These are phyloP conservation scores for Chymomyza costata DNA, from an alignment of 1,140 invertebrate genomes.

Conservation along the genomic window DNA sequence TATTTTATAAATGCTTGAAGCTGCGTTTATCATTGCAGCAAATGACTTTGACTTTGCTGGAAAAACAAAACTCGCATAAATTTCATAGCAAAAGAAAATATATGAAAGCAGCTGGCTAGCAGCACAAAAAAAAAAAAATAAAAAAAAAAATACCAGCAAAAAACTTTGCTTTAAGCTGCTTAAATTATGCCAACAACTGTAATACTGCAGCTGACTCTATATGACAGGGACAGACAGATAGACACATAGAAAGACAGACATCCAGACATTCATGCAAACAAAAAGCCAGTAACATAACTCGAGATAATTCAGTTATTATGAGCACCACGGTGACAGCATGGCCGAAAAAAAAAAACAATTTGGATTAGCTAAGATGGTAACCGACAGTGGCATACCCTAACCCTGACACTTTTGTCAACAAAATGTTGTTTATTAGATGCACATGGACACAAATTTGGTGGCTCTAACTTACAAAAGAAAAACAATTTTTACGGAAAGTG, in stretches of 20 bases:
- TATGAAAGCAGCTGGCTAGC: constrained; percentile 26
- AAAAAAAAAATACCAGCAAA: neutral
- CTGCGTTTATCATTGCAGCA: constrained; percentile 55
- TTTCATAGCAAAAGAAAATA: constrained; percentile 11
- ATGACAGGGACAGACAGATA: too few species aligned
- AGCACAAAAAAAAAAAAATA: constrained; percentile 11
- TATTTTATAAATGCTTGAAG: constrained; percentile 57
- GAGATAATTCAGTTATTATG: constrained; percentile 64
- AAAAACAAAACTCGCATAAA: constrained; percentile 27
- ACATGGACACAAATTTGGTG: too few species aligned
- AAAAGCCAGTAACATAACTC: constrained; percentile 53
- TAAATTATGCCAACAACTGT: constrained; percentile 48
- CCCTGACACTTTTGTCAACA: too few species aligned
- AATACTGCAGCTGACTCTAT: constrained; percentile 49
- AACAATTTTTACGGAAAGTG: too few species aligned
- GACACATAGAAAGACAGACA: neutral
- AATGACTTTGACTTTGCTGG: constrained; percentile 54
- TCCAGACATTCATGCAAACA: constrained; percentile 29
- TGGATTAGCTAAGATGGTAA: too few species aligned
- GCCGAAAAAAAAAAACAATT: too few species aligned
- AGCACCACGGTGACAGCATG: too few species aligned
- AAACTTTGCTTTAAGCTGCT: constrained; percentile 47
- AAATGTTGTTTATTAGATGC: too few species aligned
- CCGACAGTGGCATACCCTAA: too few species aligned
- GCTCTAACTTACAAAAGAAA: too few species aligned